phyloP scores from a whole-genome alignment of 2,113 vertebrate species.

The Ramphastos sulfuratus region DNA sequence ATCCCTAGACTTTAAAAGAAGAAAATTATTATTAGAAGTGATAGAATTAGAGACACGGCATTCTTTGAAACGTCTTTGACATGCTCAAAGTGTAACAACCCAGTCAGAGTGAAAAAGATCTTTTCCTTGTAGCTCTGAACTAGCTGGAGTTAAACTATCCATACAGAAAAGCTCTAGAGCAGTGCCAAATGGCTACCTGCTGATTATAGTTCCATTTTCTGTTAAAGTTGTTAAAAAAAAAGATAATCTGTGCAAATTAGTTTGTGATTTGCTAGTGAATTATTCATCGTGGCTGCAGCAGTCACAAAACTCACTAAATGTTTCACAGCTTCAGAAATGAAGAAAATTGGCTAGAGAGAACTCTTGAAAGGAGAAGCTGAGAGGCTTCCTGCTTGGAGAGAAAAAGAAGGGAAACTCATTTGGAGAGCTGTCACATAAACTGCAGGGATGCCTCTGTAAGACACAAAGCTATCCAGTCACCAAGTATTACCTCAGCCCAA shows the following conservation, averaged over 20 bases:
- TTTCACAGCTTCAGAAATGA: background rate
- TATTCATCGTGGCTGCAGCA: background rate
- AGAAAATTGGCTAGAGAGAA: background rate
- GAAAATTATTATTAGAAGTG: background rate
- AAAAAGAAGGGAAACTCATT: background rate
- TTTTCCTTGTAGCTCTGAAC: background rate
- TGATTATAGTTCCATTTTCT: background rate
- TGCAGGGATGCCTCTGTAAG: background rate
- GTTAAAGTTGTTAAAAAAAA: background rate
- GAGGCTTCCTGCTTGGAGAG: background rate
- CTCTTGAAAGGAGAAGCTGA: background rate
- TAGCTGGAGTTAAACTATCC: background rate
- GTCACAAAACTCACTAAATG: background rate
- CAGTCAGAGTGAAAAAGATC: background rate
- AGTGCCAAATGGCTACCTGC: background rate
- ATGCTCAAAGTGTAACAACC: background rate
- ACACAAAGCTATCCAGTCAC: background rate
- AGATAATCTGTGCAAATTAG: background rate
- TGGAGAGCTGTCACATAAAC: background rate
- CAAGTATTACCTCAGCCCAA: background rate
- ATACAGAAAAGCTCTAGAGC: background rate
- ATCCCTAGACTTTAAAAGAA: slow-evolving; percentile 86
- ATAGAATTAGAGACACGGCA: background rate
- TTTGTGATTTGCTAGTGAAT: background rate
- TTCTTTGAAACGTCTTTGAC: background rate